Evolutionary conservation across 2,888 invertebrate genomes (phyloP), one percentile per base, ranked within the genome.

Genomic region (Gastrophysa polygoni): DNA sequence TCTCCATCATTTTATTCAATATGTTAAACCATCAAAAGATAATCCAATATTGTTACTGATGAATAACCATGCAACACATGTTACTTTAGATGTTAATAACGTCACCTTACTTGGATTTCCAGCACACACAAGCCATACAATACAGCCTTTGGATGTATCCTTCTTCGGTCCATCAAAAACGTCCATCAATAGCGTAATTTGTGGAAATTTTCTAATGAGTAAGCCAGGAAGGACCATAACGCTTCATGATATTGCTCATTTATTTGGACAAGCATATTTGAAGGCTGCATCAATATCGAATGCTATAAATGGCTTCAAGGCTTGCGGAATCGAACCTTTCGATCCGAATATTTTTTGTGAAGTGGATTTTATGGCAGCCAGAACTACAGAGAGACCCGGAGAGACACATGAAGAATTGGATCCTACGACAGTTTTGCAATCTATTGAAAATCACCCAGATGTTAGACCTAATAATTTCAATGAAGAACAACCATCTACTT

Each of bases 21-120:
- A 58, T 21, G 61, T 55, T 6, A 49, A 55, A 11, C 57, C 57
- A 20, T 47, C 47, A 29, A 34, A 56, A 34, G 16, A 51, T 5
- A 64, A 64, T 44, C 10, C 14, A 34, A 46, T 61, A 5, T 29
- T 61, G 29, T 16, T 65, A 11, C 14, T 65, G 18, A 61, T 65
- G 61, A 62, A 65, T 34, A 65, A 62, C 46, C 59, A 65, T 49
- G 61, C 61, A n/a, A 56, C 38, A 4, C 61, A 65, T 52, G 34
- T 65, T 52, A 59, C 61, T 20, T 38, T 62, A 44, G 61, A 57
- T 21, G 51, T 65, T 7, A 59, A 47, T 28, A 20, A 17, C 38
- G 59, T 62, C 52, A 24, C 44, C 38, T 47, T 62, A 16, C 18
- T 65, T 28, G 61, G 61, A 52, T 65, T 65, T 65, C 46, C 61